Conservation (phyloP, 1,140 invertebrate species). For the Nilaparvata lugens region DNA sequence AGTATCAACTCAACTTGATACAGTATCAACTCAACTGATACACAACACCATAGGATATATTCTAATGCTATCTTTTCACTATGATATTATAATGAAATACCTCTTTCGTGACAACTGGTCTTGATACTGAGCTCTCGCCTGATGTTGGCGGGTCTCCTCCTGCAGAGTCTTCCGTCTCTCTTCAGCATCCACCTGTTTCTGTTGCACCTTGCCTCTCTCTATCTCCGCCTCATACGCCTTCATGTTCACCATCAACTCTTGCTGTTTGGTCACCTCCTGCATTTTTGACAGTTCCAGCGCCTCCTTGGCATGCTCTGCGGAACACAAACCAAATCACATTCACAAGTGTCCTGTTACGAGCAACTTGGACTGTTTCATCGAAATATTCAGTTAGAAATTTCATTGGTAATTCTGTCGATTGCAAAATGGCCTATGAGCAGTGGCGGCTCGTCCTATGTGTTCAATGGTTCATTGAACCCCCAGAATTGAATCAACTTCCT, state of each 20-base stretch:
- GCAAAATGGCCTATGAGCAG: not conserved
- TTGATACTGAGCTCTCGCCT: conserved; percentile 91
- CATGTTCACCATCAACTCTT: conserved; percentile 72
- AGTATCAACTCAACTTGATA: too few species aligned
- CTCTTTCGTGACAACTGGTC: conserved; percentile 92
- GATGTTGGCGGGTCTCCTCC: conserved; percentile 93
- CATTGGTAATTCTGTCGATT: not conserved
- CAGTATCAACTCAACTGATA: too few species aligned
- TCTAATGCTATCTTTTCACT: too few species aligned
- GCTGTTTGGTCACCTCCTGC: conserved; percentile 82
- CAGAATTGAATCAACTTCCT: too few species aligned
- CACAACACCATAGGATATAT: too few species aligned
- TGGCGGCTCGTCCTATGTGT: too few species aligned
- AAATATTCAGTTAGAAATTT: too few species aligned
- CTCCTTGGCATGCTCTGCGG: conserved; percentile 77
- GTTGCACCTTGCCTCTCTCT: conserved; percentile 84
- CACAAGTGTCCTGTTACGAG: not conserved
- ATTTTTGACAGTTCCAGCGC: conserved; percentile 87
- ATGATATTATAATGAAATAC: too few species aligned
- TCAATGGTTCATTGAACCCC: too few species aligned
- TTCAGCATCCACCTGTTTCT: conserved; percentile 78
- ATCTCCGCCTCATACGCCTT: conserved; percentile 90
- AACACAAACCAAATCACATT: not conserved
- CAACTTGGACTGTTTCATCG: not conserved
- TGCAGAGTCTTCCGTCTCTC: conserved; percentile 84